Evolutionary conservation across 2,113 vertebrate genomes (phyloP), one percentile per base, ranked within the genome.

Genomic region (Orthonyx spaldingii): DNA sequence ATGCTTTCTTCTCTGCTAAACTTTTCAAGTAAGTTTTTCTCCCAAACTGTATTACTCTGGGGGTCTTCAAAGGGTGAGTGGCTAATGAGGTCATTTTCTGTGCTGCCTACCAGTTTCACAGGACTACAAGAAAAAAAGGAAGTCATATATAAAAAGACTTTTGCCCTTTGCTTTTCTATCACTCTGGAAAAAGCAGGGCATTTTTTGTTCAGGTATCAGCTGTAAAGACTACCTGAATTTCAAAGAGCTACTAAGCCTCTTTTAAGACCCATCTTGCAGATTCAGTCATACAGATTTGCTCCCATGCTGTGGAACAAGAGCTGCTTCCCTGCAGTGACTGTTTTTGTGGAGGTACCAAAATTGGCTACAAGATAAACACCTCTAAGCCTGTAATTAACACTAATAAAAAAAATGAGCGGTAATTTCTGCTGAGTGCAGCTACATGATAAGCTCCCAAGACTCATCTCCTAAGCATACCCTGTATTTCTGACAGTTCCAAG

Each of bases 111-210:
- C 74, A 85, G 72, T 92, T 96, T 96, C 83, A 96, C 77, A 71
- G 46, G 68, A 66, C 98, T 98, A 81, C 14, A 94, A 94, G 85
- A 93, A 16, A 93, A 16, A 94, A 97, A 87, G 8, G 26, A 76
- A 91, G 23, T 44, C 18, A 85, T 19, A 83, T 11, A n/a, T 20
- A 72, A 27, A 20, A 72, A 64, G 10, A 81, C 28, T 68, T 84
- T 41, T 72, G 20, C 20, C 30, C 20, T 84, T 78, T 82, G 33
- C 39, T 86, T 78, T 91, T 35, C 28, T 70, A 49, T 44, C 6
- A 15, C 20, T 55, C 16, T 24, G 27, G 39, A 64, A 86, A 69
- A 77, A 84, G 14, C 1, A 0, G 26, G 26, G 4, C 14, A 42
- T 64, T 81, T 92, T 74, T 61, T 37, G 55, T 53, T 57, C 27